Evolutionary conservation across 2,797 vertebrate species (phyloP).

Genomic region (Notolabrus celidotus): DNA sequence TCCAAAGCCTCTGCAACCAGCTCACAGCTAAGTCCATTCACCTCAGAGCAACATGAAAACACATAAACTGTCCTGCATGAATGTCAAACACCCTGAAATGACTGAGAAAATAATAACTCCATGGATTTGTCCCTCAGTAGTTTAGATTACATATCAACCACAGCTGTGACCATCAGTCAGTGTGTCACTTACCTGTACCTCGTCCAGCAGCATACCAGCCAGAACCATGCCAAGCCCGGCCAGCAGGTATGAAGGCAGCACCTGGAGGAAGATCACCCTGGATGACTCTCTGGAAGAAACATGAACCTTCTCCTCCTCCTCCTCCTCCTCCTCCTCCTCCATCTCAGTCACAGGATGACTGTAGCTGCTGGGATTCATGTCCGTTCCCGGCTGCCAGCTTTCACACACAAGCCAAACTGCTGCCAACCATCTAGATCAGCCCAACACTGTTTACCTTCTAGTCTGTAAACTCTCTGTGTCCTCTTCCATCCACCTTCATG

Average conservation of each 20-base stretch:
- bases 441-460: conserved; percentile 42
- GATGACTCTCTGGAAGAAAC: conserved; percentile 79
- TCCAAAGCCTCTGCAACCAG: conserved; percentile 2
- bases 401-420: conserved; percentile 5
- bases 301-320: conserved; percentile 76
- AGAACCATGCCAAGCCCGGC: conserved; percentile 91
- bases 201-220: conserved; percentile 91
- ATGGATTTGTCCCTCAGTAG: not conserved
- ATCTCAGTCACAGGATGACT: conserved; percentile 2
- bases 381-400: conserved; percentile 16
- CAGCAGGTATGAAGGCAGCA: conserved; percentile 86
- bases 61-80: not conserved
- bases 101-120: not conserved
- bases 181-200: conserved; percentile 86
- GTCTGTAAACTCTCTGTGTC: conserved; percentile 24
- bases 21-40: conserved; percentile 26
- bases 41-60: not conserved
- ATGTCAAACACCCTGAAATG: not conserved
- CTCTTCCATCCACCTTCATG: not conserved
- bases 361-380: conserved; percentile 11
- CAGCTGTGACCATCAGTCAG: not conserved
- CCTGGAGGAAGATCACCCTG: conserved; percentile 85
- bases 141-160: not conserved
- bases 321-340: conserved; percentile 30
- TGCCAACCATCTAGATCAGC: conserved; percentile 27